Base-by-base conservation (phyloP, 1,140 invertebrate species). In the Leguminivora glycinivorella region DNA sequence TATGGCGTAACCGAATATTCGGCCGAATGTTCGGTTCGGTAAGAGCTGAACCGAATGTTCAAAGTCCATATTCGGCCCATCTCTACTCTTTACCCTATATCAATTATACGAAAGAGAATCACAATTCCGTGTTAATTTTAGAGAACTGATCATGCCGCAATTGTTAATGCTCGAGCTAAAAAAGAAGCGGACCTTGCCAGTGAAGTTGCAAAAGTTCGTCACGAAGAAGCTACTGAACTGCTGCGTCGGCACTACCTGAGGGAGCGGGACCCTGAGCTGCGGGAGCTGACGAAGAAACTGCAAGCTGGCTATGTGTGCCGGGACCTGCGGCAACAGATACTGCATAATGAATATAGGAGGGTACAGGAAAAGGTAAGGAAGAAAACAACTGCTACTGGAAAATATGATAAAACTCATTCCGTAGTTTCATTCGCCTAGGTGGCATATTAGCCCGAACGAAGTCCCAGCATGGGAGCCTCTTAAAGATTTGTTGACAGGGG, bases 111-210 rank as follows among this genome's bases (percentile, higher is more conserved):
- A n/a, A n/a, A n/a, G n/a, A n/a, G n/a, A n/a, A n/a, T n/a, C n/a
- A n/a, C n/a, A n/a, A n/a, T n/a, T n/a, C n/a, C n/a, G n/a, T 66
- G n/a, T 67, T 60, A 22, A 31, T 74, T 73, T 14, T 74, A 91
- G 89, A 83, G 85, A 82, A 89, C 87, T 34, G 89, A 91, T 63
- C 89, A 91, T 77, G 87, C 87, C 66, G 85, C 87, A 1, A 82
- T 89, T 25, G 89, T 91, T 0, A 85, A 91, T 74, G 81, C 78
- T 10, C 70, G 72, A 60, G 88, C 87, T 2, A 56, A 77, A n/a
- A 85, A 82, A 73, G 89, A 89, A 74, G 80, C 77, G 12, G 76
- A 74, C 10, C 71, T 91, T 0, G 87, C 78, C 0, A 74, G 75
- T 6, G 87, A 88, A 71, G 73, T 91, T 75, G 80, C 82, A 0